These are phyloP conservation scores for Xyrichtys novacula DNA, from an alignment of 2,797 vertebrate genomes.

Conservation along the genomic window DNA sequence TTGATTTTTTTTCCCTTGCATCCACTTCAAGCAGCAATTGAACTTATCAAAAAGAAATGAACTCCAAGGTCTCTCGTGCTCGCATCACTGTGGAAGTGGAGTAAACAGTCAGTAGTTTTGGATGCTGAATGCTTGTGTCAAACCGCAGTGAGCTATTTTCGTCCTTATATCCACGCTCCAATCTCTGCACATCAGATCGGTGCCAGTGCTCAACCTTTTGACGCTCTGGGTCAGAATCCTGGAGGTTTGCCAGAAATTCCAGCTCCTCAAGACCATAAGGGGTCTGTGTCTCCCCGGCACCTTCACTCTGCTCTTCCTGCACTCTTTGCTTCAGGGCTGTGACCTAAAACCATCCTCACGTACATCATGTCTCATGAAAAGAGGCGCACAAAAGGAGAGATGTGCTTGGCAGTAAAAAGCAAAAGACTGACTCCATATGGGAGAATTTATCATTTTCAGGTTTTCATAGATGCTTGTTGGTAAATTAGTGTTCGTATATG, in stretches of 20 bases:
- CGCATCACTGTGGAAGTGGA: conserved; percentile 21
- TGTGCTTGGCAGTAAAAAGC: neutral
- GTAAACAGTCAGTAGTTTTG: conserved; percentile 37
- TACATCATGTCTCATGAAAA: conserved; percentile 24
- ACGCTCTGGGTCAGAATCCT: conserved; percentile 69
- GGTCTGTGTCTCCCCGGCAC: conserved; percentile 44
- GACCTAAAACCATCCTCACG: conserved; percentile 36
- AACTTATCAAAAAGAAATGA: conserved; percentile 7
- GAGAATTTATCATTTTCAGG: neutral
- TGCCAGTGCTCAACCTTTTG: conserved; percentile 65
- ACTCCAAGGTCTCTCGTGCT: conserved; percentile 1
- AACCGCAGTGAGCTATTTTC: conserved; percentile 73
- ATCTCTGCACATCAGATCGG: conserved; percentile 69
- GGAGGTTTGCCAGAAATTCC: conserved; percentile 62
- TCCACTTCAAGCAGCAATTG: conserved; percentile 22
- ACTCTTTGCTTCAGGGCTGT: conserved; percentile 25
- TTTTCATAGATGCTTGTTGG: neutral
- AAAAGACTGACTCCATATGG: neutral
- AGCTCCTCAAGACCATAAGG: conserved; percentile 72
- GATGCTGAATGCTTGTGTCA: conserved; percentile 56
- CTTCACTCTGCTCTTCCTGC: conserved; percentile 14
- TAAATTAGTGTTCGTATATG: neutral
- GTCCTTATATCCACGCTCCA: conserved; percentile 60
- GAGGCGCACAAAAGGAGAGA: conserved; percentile 16
- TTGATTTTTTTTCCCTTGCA: neutral